Evolutionary conservation across 1,140 invertebrate species (phyloP).

Genomic region (Drosophila rhopaloa): DNA sequence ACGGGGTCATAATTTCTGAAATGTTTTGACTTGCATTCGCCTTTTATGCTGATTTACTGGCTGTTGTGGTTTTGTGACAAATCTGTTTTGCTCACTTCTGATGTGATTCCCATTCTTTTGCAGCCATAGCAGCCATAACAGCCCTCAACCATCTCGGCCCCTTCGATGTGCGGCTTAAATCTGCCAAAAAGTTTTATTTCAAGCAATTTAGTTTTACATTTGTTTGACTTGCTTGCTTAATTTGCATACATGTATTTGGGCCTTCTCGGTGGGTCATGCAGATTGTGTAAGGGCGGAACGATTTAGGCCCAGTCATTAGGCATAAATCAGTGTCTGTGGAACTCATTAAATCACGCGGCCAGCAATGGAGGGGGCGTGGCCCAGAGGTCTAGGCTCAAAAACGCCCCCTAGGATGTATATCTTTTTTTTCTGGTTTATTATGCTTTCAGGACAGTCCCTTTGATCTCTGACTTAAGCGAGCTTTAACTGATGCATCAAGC

Average conservation of each 20-base stretch:
- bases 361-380: conserved; percentile 47
- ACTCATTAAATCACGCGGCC: conserved; percentile 70
- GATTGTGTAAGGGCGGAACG: conserved; percentile 44
- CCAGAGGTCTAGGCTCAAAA: conserved; percentile 33
- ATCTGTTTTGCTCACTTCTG: conserved; percentile 81
- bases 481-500: conserved; percentile 3
- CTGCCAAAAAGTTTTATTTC: conserved; percentile 77
- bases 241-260: conserved; percentile 40
- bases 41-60: conserved; percentile 82
- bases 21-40: conserved; percentile 81
- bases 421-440: conserved; percentile 28
- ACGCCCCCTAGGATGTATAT: conserved; percentile 32
- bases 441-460: conserved; percentile 16
- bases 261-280: conserved; percentile 1
- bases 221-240: conserved; percentile 63
- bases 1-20: conserved; percentile 78
- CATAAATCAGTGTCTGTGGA: conserved; percentile 67
- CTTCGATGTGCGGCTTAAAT: conserved; percentile 64
- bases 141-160: neutral
- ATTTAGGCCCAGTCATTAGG: conserved; percentile 67
- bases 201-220: conserved; percentile 80
- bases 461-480: conserved; percentile 30
- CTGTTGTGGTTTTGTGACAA: conserved; percentile 82
- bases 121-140: neutral
- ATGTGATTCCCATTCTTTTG: conserved; percentile 64